Base-by-base conservation (phyloP, 2,113 vertebrate genomes). In the Condylura cristata region DNA sequence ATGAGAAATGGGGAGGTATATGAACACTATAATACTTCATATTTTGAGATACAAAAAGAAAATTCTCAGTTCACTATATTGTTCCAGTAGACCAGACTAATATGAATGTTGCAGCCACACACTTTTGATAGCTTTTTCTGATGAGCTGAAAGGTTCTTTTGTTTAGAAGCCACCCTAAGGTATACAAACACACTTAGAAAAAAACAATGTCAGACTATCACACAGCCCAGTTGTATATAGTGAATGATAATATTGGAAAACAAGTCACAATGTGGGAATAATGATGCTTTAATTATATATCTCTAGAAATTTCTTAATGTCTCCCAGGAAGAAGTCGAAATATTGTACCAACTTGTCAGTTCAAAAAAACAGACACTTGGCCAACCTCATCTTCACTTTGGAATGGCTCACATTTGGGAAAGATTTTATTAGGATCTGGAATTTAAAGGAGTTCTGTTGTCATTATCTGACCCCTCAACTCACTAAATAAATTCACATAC, bases 401-500 rank as follows among this genome's bases (percentile, higher is more conserved):
- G 76, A 86, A 53, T 95, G 60, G 44, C 22, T 18, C 39, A 86
- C 34, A 91, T 91, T 34, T 92, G 66, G 48, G 71, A 58, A 88
- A 37, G 81, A 93, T 78, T 95, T 92, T 48, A 39, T 85, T 70
- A 72, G 6, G 8, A 90, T 90, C 11, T 88, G 20, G 65, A 41
- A 71, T 80, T 91, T 81, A 76, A 81, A 87, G 85, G n/a, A 44
- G 12, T 44, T 95, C 61, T 94, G n/a, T 85, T 81, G 37, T 70
- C 81, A 41, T 71, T 89, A 78, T 82, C 56, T 79, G 37, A 78
- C 26, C 32, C 34, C 12, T 91, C 39, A 44, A 79, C 16, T 90
- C 86, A 65, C 48, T 74, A 88, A 93, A 68, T 93, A 93, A 56
- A 96, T 96, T 96, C 78, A 88, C 61, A 66, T 87, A 51, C 60